A percentile compares a stretch with the other conserved stretches of the same genome.
Conservation (phyloP, 30 jellyfish, hydroid and myxozoan genomes). For the Aurelia aurita complex sp. Pacific region DNA sequence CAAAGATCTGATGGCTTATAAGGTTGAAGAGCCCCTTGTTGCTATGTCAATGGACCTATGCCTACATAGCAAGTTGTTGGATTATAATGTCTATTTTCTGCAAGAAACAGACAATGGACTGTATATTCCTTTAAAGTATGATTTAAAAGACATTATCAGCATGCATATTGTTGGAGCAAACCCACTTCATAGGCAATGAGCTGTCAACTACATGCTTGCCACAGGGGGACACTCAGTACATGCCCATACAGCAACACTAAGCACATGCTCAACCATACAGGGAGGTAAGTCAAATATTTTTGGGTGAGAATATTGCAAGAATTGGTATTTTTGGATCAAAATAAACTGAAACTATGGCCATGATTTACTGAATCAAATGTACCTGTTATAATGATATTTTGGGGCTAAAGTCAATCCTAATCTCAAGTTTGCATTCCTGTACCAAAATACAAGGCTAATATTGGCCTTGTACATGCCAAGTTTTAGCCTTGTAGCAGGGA, state of each 20-base stretch:
- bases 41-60: not conserved
- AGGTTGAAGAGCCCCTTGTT: not conserved
- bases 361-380: not conserved
- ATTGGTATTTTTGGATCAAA: no score
- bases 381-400: not conserved
- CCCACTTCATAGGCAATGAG: not conserved
- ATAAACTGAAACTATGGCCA: no score
- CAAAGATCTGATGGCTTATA: not conserved
- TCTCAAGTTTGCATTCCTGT: not conserved
- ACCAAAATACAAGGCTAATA: no score
- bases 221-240: no score
- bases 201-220: no score
- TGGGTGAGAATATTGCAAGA: no score
- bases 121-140: not conserved
- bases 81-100: not conserved
- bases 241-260: no score
- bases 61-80: not conserved
- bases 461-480: no score
- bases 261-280: no score
- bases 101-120: not conserved
- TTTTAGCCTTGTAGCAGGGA: no score
- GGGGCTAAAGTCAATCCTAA: not conserved
- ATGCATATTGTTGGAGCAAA: not conserved
- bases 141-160: not conserved
- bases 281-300: no score